Conservation (phyloP, 2,888 invertebrate species). For the Himalopsyche anomala region DNA sequence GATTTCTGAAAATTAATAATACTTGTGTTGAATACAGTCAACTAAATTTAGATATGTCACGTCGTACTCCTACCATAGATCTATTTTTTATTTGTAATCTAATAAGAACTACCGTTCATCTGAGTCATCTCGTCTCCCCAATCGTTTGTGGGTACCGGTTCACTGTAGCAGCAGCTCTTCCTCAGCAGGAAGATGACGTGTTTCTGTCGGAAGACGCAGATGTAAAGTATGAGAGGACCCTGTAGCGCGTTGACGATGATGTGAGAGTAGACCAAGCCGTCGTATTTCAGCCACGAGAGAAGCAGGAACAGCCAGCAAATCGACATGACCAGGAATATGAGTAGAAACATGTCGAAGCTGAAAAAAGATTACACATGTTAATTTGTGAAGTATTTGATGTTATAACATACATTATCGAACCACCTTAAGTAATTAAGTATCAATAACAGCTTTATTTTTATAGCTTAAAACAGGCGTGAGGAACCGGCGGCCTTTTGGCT, state of each 20-base stretch:
- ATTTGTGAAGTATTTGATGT: neutral
- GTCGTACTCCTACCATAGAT: neutral
- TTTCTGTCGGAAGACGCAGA: conserved; percentile 86
- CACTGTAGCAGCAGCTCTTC: conserved; percentile 88
- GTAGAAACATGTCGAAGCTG: conserved; percentile 88
- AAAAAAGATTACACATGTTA: conserved; percentile 67
- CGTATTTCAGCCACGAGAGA: conserved; percentile 85
- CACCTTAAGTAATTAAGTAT: no score
- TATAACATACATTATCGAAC: neutral
- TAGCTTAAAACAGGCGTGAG: no score
- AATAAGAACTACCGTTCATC: conserved; percentile 83
- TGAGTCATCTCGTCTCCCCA: conserved; percentile 95
- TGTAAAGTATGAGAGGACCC: conserved; percentile 85
- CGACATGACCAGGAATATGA: conserved; percentile 85
- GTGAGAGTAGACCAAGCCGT: conserved; percentile 84
- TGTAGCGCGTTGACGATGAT: conserved; percentile 87
- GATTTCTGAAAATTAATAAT: no score
- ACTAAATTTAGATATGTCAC: neutral
- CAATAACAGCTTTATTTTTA: no score
- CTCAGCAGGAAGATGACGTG: conserved; percentile 87
- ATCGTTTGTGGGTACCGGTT: conserved; percentile 84
- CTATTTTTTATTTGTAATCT: conserved; percentile 50
- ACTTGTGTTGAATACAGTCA: no score
- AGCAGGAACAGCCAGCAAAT: conserved; percentile 86
- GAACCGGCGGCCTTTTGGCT: no score